A percentile compares a stretch with the other conserved stretches of the same genome.
These are phyloP conservation scores for Amblyjoppa proteus DNA, from an alignment of 2,888 invertebrate species.

Conservation along the genomic window DNA sequence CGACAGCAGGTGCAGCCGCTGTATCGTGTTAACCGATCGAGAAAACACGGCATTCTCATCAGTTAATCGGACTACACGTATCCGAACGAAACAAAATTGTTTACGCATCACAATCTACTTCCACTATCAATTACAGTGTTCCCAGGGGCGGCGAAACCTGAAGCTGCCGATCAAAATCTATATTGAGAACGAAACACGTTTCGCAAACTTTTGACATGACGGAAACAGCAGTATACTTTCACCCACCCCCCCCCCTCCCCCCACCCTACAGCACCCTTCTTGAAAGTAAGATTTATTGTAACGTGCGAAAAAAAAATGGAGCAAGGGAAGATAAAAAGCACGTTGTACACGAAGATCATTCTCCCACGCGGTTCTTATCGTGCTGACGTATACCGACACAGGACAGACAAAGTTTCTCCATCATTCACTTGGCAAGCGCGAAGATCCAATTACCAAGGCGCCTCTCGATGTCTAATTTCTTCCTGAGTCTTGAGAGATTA, in stretches of 20 bases:
- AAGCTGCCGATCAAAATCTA: neutral
- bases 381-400: neutral
- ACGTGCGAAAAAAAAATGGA: neutral
- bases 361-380: neutral
- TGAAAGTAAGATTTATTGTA: slow-evolving; percentile 17
- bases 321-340: neutral
- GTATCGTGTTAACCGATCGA: neutral
- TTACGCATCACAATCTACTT: slow-evolving; percentile 4
- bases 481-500: slow-evolving; percentile 1
- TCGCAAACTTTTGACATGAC: slow-evolving; percentile 16
- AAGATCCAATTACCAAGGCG: slow-evolving; percentile 4
- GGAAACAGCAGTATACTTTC: slow-evolving; percentile 28
- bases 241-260: neutral
- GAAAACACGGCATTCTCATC: neutral
- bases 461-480: slow-evolving; percentile 14
- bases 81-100: neutral
- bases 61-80: slow-evolving; percentile 9
- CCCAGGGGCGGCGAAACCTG: neutral
- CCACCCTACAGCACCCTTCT: neutral
- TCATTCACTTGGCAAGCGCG: slow-evolving; percentile 13
- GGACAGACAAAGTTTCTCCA: slow-evolving; percentile 21
- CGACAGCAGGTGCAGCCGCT: neutral
- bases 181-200: slow-evolving; percentile 9
- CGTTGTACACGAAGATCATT: neutral
- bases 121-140: slow-evolving; percentile 13